phyloP scores from a whole-genome alignment of 1,140 invertebrate genomes.

The Apis florea region DNA sequence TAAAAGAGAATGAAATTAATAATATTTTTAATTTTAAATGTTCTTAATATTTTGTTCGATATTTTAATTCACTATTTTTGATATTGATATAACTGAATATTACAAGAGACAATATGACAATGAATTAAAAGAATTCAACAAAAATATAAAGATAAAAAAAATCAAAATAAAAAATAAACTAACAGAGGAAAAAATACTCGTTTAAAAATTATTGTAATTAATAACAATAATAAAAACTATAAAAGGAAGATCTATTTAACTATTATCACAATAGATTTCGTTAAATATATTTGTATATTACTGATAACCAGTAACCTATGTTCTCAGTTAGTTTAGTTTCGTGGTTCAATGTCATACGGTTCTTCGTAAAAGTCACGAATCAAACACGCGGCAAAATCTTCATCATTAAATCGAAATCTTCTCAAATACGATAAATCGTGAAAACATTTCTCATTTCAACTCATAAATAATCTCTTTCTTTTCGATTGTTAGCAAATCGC shows the following conservation, averaged over 20 bases:
- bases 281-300: background rate
- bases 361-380: conserved; percentile 22
- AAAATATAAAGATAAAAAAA: background rate
- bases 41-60: background rate
- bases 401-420: background rate
- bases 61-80: no score
- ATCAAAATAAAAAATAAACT: no score
- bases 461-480: conserved; percentile 4
- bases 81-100: no score
- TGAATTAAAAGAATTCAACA: no score
- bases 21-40: background rate
- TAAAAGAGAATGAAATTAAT: background rate
- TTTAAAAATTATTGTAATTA: no score
- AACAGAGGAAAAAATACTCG: no score
- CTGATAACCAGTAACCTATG: background rate
- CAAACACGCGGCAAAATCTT: conserved; percentile 19
- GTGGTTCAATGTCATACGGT: conserved; percentile 21
- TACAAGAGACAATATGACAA: no score
- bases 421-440: background rate
- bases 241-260: background rate
- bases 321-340: background rate
- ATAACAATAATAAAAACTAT: background rate
- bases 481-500: background rate
- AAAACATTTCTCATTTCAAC: background rate
- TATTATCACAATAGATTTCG: background rate